Percentiles rank a stretch among this genome's conserved stretches.
phyloP scores from a whole-genome alignment of 2,113 vertebrate genomes.

The Charina bottae region DNA sequence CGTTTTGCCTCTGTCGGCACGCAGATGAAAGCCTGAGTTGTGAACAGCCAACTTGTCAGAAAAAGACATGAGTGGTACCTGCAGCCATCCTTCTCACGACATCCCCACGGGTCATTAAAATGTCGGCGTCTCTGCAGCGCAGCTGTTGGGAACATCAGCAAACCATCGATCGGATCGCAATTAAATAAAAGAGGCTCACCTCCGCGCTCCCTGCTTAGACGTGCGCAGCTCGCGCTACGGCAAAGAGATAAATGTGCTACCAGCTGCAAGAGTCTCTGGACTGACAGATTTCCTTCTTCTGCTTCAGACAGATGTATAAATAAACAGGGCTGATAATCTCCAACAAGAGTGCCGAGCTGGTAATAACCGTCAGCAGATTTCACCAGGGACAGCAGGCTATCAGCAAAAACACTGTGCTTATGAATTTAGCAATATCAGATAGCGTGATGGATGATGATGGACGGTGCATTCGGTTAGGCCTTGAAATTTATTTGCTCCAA shows the following conservation, averaged over 20 bases:
- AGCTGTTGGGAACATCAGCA: constrained; percentile 37
- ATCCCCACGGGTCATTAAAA: constrained; percentile 39
- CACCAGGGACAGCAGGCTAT: rapidly evolving
- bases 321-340: rapidly evolving
- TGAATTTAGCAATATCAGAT: rapidly evolving
- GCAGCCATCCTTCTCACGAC: neutral
- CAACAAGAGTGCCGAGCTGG: rapidly evolving
- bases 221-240: neutral
- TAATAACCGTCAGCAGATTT: neutral
- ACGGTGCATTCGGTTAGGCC: rapidly evolving
- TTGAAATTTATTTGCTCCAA: neutral
- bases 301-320: constrained; percentile 23
- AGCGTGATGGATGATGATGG: rapidly evolving
- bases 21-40: neutral
- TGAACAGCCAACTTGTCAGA: neutral
- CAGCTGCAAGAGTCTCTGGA: neutral
- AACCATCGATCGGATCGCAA: neutral
- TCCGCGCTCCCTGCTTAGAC: rapidly evolving
- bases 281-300: neutral
- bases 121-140: constrained; percentile 43
- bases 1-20: rapidly evolving
- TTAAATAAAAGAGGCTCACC: neutral
- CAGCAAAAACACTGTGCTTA: rapidly evolving
- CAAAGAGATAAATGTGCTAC: neutral
- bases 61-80: neutral